Base-by-base conservation (phyloP, 2,113 vertebrate genomes). In the Pseudopipra pipra region DNA sequence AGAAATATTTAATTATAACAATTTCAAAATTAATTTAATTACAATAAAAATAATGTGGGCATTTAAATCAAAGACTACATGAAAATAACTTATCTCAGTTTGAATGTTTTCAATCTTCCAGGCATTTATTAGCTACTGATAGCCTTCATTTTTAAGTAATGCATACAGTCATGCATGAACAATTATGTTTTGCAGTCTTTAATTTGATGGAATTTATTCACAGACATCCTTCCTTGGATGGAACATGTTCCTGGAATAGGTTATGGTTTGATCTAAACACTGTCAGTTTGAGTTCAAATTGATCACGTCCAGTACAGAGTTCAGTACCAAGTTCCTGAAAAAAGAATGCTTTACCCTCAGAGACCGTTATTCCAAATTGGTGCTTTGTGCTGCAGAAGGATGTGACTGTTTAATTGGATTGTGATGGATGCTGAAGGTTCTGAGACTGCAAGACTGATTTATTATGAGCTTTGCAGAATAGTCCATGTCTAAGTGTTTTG, bases 141-240 rank as follows among this genome's bases (percentile, higher is more conserved):
- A 82, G 12, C 62, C 46, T 89, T 79, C 4, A 4, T 68, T 85
- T 89, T 85, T 46, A 73, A 87, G 73, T 12, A 65, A n/a, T 56
- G 54, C 0, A 0, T 76, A 72, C 12, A 68, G 77, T 73, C 89
- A 81, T 61, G 56, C 49, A 73, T 66, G 66, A 95, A 70, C 49
- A 76, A 90, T 85, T 88, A 61, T 31, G 79, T 91, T 35, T 78
- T 83, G 39, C 20, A 62, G 41, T 17, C 44, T 78, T 89, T 87
- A 91, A 91, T 94, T 72, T 87, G 56, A 72, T 70, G 49, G 47
- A 78, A 92, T 95, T 93, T 85, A 91, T 95, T 96, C 85, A 62
- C 58, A 94, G 78, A 76, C 74, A 76, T 85, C 35, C 46, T 93
- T 87, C 54, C 49, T 90, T 62, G 33, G 35, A 70, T 47, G 43